Conservation (phyloP, 2,888 invertebrate species). For the Drosophila mimica region DNA sequence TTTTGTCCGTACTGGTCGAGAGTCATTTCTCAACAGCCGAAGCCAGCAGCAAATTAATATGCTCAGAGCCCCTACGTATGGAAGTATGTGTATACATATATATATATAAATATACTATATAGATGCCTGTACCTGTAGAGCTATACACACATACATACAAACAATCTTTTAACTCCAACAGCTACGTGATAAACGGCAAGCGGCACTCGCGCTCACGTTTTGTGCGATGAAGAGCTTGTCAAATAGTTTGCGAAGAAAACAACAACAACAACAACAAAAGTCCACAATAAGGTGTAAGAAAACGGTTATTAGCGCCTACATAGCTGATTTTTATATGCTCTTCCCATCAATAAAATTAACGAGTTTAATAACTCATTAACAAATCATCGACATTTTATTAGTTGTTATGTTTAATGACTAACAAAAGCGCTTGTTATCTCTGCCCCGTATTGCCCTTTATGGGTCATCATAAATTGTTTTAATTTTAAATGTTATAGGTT, state of each 20-base stretch:
- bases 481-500: conserved; percentile 32
- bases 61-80: conserved; percentile 28
- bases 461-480: conserved; percentile 28
- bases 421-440: conserved; percentile 11
- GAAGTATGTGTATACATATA: conserved; percentile 3
- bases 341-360: neutral
- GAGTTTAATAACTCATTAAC: neutral
- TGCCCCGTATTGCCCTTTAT: conserved; percentile 3
- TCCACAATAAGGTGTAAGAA: conserved; percentile 28
- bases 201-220: conserved; percentile 55
- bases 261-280: neutral
- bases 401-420: neutral
- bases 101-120: neutral
- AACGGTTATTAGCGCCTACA: conserved; percentile 6
- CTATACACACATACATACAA: conserved; percentile 13
- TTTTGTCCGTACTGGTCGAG: conserved; percentile 45
- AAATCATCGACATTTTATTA: neutral
- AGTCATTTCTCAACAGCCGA: conserved; percentile 35
- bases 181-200: conserved; percentile 24
- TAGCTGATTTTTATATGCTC: conserved; percentile 16
- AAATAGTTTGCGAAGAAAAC: conserved; percentile 10
- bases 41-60: conserved; percentile 52
- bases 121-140: conserved; percentile 30
- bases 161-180: conserved; percentile 18
- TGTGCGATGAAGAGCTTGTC: conserved; percentile 1